Conservation (phyloP, 2,113 vertebrate genomes). For the Clarias batrachus region DNA sequence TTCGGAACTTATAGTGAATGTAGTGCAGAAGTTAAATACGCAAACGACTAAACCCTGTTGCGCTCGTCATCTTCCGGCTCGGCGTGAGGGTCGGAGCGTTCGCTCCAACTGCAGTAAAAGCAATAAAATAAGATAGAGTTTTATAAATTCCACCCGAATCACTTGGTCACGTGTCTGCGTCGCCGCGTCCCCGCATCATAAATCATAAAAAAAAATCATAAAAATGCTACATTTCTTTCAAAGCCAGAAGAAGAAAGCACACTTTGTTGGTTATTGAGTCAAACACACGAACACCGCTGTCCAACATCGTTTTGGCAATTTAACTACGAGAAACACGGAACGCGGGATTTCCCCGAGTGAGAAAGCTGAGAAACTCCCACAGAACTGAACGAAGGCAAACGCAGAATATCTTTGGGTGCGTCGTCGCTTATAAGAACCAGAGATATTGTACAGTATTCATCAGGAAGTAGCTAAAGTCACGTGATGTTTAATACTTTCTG, state of each 20-base stretch:
- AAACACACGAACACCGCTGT: not conserved
- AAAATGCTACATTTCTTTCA: conserved; percentile 27
- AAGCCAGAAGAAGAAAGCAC: not conserved
- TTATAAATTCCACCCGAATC: not conserved
- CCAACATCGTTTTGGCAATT: not conserved
- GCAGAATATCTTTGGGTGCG: not conserved
- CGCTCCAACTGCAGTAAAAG: too few relatives aligned
- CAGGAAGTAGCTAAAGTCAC: not conserved
- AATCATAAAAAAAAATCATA: not conserved
- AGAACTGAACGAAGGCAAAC: not conserved
- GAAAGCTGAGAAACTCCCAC: not conserved
- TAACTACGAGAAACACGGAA: not conserved
- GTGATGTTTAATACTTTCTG: conserved; percentile 20
- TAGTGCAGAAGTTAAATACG: conserved; percentile 71
- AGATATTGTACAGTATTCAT: not conserved
- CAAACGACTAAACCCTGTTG: conserved; percentile 12
- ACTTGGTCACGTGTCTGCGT: not conserved
- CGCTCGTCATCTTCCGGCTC: not conserved
- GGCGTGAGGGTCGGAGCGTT: not conserved
- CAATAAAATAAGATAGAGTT: not conserved
- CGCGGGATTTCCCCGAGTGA: not conserved
- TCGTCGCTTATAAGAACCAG: not conserved
- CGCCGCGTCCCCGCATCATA: not conserved
- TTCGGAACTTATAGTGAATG: conserved; percentile 64
- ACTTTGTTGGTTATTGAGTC: not conserved